Base-by-base conservation (phyloP, 53 echinoderm and acorn worm genomes). In the Holothuria leucospilota region DNA sequence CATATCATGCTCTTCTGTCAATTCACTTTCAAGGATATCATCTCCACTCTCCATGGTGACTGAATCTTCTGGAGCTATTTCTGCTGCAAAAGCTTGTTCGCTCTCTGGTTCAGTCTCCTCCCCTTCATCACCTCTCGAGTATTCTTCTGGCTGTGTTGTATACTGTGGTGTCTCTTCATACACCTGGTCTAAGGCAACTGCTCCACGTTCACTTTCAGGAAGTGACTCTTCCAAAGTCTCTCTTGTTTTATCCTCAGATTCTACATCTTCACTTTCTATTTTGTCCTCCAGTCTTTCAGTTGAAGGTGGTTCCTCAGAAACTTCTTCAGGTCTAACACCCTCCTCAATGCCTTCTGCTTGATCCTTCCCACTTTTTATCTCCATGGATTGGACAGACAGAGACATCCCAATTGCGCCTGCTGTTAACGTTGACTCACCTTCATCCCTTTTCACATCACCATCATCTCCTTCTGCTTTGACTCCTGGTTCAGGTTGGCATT, bases 341-440 rank as follows among this genome's bases (percentile, higher is more conserved):
- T 80, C 59, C 61, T 80, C 60, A 10, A 34, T 16, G 11, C 24
- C n/a, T 14, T 21, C 23, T 46, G 15, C 53, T 81, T 62, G 28
- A 59, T 25, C 81, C 1, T 60, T n/a, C 7, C 28, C 62, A 20
- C 52, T 13, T 49, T 78, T 23, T 20, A 13, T 20, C 16, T 81
- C 81, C 21, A 21, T 23, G 51, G 30, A 27, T 20, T 62, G 80
- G 15, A n/a, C 62, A 38, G 80, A 13, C 20, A 49, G 63, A n/a
- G 65, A 23, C 40, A 84, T 49, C 26, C 84, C 84, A 51, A 67
- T 24, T 63, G 67, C 69, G 8, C 41, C 46, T 51, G 56, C 69
- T 65, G 56, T 68, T 39, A 74, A 59, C 68, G 72, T 72, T 62
- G 26, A 66, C 28, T 75, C 63, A 23, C 63, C 77, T 40, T 84